Conservation (phyloP, 2,888 invertebrate species). For the Eulithis prunata region DNA sequence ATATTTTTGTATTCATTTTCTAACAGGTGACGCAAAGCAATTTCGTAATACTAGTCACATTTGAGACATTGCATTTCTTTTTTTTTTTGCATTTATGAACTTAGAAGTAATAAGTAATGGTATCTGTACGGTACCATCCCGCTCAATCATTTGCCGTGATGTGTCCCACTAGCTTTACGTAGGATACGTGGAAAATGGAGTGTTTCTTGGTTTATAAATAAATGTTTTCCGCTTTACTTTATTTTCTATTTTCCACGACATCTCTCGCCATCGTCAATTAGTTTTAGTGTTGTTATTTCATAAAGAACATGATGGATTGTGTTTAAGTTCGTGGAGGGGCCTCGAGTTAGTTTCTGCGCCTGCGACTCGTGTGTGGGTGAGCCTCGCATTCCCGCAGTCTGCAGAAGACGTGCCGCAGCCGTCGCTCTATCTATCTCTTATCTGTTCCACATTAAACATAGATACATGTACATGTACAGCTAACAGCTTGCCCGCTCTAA, state of each 20-base stretch:
- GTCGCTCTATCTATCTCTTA: conserved; percentile 26
- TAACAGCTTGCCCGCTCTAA: conserved; percentile 62
- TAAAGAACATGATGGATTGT: conserved; percentile 53
- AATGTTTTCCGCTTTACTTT: conserved; percentile 60
- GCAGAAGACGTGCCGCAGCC: conserved; percentile 14
- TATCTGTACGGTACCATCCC: conserved; percentile 37
- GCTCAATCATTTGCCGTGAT: conserved; percentile 38
- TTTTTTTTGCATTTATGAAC: conserved; percentile 50
- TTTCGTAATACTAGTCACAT: conserved; percentile 39
- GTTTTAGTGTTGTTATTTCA: conserved; percentile 25
- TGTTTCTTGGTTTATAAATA: conserved; percentile 61
- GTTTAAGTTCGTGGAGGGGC: conserved; percentile 58
- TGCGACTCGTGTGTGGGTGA: conserved; percentile 14
- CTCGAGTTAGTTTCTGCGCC: conserved; percentile 28
- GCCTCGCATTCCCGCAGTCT: neutral
- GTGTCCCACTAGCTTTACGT: conserved; percentile 45
- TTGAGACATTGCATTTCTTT: conserved; percentile 40
- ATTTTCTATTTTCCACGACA: conserved; percentile 74
- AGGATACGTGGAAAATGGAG: conserved; percentile 66
- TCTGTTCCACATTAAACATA: conserved; percentile 41
- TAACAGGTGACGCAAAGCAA: conserved; percentile 38
- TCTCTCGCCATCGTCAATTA: conserved; percentile 23
- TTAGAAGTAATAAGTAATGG: conserved; percentile 45
- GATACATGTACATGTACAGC: too few species aligned
- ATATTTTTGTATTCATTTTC: conserved; percentile 56